phyloP scores from a whole-genome alignment of 2,797 vertebrate genomes.

The Staurois parvus region DNA sequence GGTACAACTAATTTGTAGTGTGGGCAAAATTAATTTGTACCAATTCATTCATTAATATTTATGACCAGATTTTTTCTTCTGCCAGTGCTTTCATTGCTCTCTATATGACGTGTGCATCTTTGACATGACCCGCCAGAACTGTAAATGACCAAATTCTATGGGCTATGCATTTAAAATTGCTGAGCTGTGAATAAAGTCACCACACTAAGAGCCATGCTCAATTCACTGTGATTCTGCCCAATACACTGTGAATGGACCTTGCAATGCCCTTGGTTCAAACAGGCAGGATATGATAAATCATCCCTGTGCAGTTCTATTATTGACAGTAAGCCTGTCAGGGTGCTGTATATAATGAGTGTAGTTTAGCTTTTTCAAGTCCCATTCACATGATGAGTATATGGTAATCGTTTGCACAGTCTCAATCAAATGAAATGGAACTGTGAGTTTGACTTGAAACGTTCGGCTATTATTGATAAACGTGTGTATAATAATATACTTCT shows the following conservation, averaged over 20 bases:
- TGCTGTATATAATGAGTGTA: neutral
- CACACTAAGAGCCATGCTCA: neutral
- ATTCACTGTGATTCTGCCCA: neutral
- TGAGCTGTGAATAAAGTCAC: neutral
- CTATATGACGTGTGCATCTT: neutral
- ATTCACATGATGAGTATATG: neutral
- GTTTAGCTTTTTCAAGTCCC: neutral
- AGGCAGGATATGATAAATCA: conserved; percentile 22
- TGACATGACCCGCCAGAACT: neutral
- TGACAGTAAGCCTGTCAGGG: conserved; percentile 13
- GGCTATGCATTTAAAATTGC: neutral
- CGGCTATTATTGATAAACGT: neutral
- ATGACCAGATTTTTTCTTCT: too few species aligned
- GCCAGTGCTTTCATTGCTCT: neutral
- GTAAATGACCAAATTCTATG: neutral
- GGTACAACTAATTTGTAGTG: too few species aligned
- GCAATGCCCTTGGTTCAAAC: conserved; percentile 28
- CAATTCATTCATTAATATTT: too few species aligned
- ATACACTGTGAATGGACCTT: conserved; percentile 14
- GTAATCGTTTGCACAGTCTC: neutral
- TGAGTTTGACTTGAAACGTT: neutral
- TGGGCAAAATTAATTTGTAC: too few species aligned
- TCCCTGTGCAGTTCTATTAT: neutral
- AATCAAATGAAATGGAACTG: neutral
- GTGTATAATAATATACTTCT: neutral